Evolutionary conservation across 2,797 vertebrate genomes (phyloP), one percentile per base, ranked within the genome.

Genomic region (Gallinago solitaria): DNA sequence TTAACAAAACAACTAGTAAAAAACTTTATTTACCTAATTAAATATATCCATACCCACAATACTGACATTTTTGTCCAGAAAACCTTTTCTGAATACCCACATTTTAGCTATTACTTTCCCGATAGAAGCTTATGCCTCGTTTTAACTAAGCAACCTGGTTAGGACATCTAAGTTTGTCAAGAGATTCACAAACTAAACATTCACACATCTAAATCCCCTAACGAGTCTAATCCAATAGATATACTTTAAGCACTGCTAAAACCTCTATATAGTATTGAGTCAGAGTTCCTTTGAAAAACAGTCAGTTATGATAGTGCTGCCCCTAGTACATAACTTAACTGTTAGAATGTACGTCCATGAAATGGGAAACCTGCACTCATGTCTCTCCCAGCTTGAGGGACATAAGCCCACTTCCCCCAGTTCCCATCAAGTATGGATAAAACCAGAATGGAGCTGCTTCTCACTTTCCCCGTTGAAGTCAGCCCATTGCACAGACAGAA

Each of bases 181-280:
- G 32, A 90, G 59, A 83, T 41, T 90, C 21, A 73, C 64, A 54
- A 71, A 93, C 19, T 53, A 83, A 95, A 86, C 91, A 95, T 43
- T 90, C 68, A 78, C 12, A 60, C 11, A 70, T 45, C 33, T 81
- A 75, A 94, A 87, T 67, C 10, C 24, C 25, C 32, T 50, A 59
- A 48, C 0, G 2, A 7, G 3, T 48, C 56, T 83, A 86, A 82
- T 76, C 75, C 39, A 43, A 54, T 1, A 73, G 16, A 41, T 23
- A 81, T 0, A 11, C 1, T 3, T 21, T 90, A 92, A 74, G 73
- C 11, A 56, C 12, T 74, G 69, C 77, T 89, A 79, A 84, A 93
- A 25, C 18, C 25, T 39, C 9, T 17, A 51, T 8, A 59, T 1
- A 60, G 27, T 12, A 74, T 12, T 80, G 51, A 74, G 17, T 73